Evolutionary conservation across 2,113 vertebrate genomes (phyloP), one percentile per base, ranked within the genome.

Genomic region (Bostrychus sinensis): DNA sequence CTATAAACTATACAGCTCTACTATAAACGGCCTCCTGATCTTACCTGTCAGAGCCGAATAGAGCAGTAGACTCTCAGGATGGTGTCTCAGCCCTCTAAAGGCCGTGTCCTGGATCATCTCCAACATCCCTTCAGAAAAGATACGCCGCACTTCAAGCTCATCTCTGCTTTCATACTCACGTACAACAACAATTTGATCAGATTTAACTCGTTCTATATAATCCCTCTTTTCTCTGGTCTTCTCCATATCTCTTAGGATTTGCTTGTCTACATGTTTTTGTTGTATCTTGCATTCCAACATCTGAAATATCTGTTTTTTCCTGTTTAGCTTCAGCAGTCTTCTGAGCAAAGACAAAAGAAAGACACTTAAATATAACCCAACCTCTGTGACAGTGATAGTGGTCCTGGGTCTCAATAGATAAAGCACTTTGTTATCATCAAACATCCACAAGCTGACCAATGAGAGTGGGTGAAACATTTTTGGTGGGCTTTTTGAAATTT

Each of bases 41-140:
- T 57, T 57, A 82, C 78, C 59, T 51, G 80, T 75, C 17, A 78
- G 9, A 5, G 48, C 45, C 0, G 67, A 4, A 32, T 82, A 83
- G 25, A 88, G 61, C 30, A 85, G 56, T 7, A 86, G 28, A 48
- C 80, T 85, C 32, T 85, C 82, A 2, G 78, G 53, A 2, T 86
- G 76, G 61, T 76, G 57, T n/a, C 20, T 83, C 37, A 83, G 38
- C 7, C 68, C 82, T 66, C 76, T 72, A 48, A 86, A 77, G 17
- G 84, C 82, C 0, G 80, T 80, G 61, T 86, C 86, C 3, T 16
- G 42, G 10, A 88, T 11, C 84, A 85, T 83, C 62, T 88, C 86
- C 69, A 74, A 69, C 25, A 83, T 2, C 2, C 82, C 86, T n/a
- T 86, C 80, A 46, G 5, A 39, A 48, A 83, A 82, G 22, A 86